A percentile compares a stretch with the other conserved stretches of the same genome.
phyloP scores from a whole-genome alignment of 1,140 invertebrate genomes.

The Drosophila leontia region DNA sequence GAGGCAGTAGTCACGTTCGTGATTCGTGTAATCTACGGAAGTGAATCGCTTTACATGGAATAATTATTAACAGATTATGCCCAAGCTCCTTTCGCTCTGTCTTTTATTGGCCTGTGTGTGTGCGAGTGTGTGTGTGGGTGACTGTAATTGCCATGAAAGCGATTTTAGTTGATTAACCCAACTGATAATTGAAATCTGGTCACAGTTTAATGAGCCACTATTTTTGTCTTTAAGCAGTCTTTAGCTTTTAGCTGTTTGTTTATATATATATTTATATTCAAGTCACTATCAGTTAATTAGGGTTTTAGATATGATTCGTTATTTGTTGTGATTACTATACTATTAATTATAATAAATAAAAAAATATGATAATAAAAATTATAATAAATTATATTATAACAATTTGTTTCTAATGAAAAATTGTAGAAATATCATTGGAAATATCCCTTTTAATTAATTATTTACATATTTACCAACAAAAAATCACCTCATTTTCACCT shows the following conservation, averaged over 20 bases:
- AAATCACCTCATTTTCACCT: background rate
- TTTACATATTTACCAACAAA: background rate
- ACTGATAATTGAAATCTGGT: conserved; percentile 36
- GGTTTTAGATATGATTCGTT: background rate
- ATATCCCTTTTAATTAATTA: background rate
- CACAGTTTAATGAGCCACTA: conserved; percentile 21
- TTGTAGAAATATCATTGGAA: background rate
- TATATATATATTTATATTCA: background rate
- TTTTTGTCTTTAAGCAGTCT: conserved; percentile 3
- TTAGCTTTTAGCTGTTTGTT: background rate
- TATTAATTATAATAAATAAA: too few species aligned
- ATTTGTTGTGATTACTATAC: background rate
- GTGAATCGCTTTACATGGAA: conserved; percentile 47
- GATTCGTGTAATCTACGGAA: conserved; percentile 38
- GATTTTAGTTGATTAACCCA: conserved; percentile 26
- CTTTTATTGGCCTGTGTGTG: conserved; percentile 4
- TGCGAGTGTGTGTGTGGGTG: conserved; percentile 1
- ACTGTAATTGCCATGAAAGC: conserved; percentile 33
- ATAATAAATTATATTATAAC: too few species aligned
- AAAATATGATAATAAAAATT: too few species aligned
- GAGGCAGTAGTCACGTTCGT: conserved; percentile 34
- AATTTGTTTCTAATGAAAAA: too few species aligned
- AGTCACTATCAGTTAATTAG: conserved; percentile 14
- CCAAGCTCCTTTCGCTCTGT: background rate
- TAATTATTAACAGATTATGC: conserved; percentile 49